Evolutionary conservation across 1,140 invertebrate species (phyloP), one percentile per base, ranked within the genome.

Genomic region (Galleria mellonella): DNA sequence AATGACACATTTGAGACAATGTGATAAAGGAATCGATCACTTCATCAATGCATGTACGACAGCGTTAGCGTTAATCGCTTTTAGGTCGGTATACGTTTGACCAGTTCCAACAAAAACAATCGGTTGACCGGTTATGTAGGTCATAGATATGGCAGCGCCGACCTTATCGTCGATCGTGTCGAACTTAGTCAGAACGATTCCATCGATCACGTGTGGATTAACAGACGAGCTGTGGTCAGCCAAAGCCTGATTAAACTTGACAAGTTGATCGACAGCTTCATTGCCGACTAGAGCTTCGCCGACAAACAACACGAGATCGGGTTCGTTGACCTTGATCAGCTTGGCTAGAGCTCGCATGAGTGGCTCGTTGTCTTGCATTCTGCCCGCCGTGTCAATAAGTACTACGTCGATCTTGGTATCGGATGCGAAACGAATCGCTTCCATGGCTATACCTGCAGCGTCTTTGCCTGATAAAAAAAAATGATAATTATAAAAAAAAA

Each of bases 311-410:
- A 99, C 97, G 52, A 99, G 88, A 87, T 99, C 98, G 0, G 98
- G 98, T 62, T 97, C 92, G 81, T 99, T 99, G 1, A 91, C 89
- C 79, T 91, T 92, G 43, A 93, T 93, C 9, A 98, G 90, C 86
- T 99, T 99, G 2, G 97, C 93, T 9, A 99, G 87, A 8, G 98
- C 96, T 62, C 96, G 90, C 98, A 99, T 99, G 6, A 99, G 87
- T 0, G 98, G 98, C 81, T 99, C 98, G 84, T 99, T 99, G 84
- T 99, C 98, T 85, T 99, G 98, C 98, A 99, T 99, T 53, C 98
- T 90, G 5, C 98, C 98, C 17, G 98, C 98, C 1, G 98, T 99
- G 83, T 99, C 98, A 9, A 99, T 92, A 4, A 99, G 84, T 10
- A 99, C 97, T 9, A 99, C 91, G 87, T 99, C 96, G 36, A 96